Evolutionary conservation across 2,888 invertebrate species (phyloP).

Genomic region (Leptinotarsa rubiginosa): DNA sequence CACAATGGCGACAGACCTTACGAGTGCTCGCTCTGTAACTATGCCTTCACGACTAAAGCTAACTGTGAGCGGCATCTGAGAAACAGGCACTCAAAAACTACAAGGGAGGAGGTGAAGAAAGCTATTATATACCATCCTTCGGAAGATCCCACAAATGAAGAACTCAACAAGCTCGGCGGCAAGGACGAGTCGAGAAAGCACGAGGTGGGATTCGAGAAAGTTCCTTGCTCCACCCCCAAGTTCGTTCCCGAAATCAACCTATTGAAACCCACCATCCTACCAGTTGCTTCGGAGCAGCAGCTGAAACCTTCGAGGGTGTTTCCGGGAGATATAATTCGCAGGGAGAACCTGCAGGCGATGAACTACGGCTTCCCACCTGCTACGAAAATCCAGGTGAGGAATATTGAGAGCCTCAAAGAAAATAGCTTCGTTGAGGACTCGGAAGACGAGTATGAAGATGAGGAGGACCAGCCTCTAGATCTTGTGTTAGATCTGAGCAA

Average conservation of each 20-base stretch:
- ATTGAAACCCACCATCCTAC: conserved; percentile 35
- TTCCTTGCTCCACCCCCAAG: conserved; percentile 61
- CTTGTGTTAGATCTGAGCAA: conserved; percentile 84
- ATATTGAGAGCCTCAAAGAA: conserved; percentile 73
- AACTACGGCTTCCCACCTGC: conserved; percentile 50
- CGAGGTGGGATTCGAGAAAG: conserved; percentile 53
- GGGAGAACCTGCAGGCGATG: conserved; percentile 55
- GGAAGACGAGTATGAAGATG: conserved; percentile 53
- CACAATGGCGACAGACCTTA: conserved; percentile 97
- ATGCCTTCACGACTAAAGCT: conserved; percentile 96
- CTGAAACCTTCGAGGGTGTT: conserved; percentile 54
- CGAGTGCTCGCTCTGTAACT: conserved; percentile 94
- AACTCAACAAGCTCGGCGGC: conserved; percentile 70
- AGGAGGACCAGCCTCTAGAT: conserved; percentile 61
- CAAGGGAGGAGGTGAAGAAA: conserved; percentile 88
- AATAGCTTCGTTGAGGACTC: conserved; percentile 65
- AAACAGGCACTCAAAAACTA: conserved; percentile 88
- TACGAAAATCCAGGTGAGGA: conserved; percentile 68
- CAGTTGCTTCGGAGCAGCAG: conserved; percentile 51
- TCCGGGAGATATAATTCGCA: conserved; percentile 50
- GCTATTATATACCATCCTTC: conserved; percentile 89
- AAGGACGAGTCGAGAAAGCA: conserved; percentile 71
- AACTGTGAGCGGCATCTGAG: conserved; percentile 95
- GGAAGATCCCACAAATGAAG: conserved; percentile 85
- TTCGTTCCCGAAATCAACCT: conserved; percentile 45